Evolutionary conservation across 2,888 invertebrate genomes (phyloP).

Genomic region (Acanthosepion esculentum): DNA sequence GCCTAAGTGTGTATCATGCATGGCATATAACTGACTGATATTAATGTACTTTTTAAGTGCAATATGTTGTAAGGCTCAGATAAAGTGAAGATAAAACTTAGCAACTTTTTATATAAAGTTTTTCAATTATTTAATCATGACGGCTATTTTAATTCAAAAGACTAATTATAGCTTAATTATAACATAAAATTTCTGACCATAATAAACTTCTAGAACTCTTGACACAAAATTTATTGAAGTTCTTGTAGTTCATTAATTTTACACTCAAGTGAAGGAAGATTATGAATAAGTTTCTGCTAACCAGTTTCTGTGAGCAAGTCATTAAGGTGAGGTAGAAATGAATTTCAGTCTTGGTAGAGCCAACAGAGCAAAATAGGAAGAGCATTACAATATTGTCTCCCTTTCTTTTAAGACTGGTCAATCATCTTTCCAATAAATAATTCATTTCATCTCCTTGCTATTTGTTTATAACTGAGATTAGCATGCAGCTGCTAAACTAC

Average conservation of each 20-base stretch:
- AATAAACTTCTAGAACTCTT: background rate
- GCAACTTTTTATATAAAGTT: background rate
- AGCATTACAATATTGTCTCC: background rate
- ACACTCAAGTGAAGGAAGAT: background rate
- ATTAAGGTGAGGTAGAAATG: background rate
- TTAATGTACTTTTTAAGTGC: background rate
- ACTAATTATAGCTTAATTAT: background rate
- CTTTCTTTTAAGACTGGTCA: background rate
- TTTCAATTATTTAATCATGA: slow-evolving; percentile 2
- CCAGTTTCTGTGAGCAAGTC: background rate
- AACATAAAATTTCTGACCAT: background rate
- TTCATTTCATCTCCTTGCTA: no score
- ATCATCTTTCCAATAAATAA: background rate
- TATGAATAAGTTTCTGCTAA: slow-evolving; percentile 33
- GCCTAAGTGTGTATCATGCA: no score
- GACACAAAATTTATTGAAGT: slow-evolving; percentile 22
- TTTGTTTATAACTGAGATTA: background rate
- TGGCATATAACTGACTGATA: no score
- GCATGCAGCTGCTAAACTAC: slow-evolving; percentile 33
- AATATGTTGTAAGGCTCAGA: background rate
- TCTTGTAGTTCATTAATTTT: background rate
- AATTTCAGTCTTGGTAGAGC: background rate
- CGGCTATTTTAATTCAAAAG: background rate
- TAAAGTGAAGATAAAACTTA: background rate
- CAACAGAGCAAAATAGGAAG: background rate